These are phyloP conservation scores for Temnothorax nylanderi DNA, from an alignment of 1,140 invertebrate genomes.

Conservation along the genomic window DNA sequence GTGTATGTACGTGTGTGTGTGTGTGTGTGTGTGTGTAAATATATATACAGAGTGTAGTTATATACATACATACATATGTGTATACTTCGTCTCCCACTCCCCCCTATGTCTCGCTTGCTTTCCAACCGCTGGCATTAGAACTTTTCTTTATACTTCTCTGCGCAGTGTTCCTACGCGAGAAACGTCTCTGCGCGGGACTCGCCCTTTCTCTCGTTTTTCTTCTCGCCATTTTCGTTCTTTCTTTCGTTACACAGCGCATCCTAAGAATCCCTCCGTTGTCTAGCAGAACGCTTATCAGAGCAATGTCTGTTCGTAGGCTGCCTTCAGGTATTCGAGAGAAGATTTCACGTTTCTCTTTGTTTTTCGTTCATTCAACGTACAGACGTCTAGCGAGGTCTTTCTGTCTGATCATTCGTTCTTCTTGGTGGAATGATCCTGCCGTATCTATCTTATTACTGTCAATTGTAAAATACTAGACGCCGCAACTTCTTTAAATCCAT, in stretches of 20 bases:
- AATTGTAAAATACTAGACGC: neutral
- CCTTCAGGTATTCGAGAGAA: neutral
- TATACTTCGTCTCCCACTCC: neutral
- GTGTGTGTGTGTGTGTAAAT: no score
- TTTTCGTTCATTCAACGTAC: neutral
- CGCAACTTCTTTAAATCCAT: neutral
- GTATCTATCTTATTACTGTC: neutral
- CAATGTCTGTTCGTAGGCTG: neutral
- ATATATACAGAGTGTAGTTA: no score
- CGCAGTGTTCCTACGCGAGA: neutral
- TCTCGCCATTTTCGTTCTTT: slow-evolving; percentile 21
- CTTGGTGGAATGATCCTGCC: neutral
- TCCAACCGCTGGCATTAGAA: slow-evolving; percentile 11
- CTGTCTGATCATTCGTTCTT: neutral
- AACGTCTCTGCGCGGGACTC: neutral
- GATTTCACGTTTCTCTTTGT: neutral
- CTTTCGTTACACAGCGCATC: neutral
- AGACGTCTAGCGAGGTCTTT: neutral
- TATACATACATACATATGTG: neutral
- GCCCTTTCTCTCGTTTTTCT: slow-evolving; percentile 10
- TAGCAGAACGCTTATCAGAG: neutral
- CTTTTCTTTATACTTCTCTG: slow-evolving; percentile 24
- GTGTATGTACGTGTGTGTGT: neutral
- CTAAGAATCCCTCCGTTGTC: neutral
- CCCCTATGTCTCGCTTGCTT: slow-evolving; percentile 21